Evolutionary conservation across 2,888 invertebrate genomes (phyloP), one percentile per base, ranked within the genome.

Genomic region (Philonicus albiceps): DNA sequence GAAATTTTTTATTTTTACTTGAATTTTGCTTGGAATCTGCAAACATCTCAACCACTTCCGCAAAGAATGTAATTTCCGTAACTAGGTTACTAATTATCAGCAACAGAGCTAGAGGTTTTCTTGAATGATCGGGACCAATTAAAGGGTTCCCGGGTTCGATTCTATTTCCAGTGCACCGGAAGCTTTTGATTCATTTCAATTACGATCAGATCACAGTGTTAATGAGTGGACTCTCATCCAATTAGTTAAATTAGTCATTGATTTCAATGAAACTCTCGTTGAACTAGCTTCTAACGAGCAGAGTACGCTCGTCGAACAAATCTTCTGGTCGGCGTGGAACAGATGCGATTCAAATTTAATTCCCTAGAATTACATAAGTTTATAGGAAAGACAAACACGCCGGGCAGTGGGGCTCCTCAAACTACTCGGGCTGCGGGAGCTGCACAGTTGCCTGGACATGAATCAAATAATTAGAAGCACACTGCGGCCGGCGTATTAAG

Each of bases 171-270:
- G 11, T 22, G 64, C 64, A 85, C 75, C 85, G 85, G 85, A 85
- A 85, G 75, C 76, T 55, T 75, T 85, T 85, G 75, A 85, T 85
- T 85, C 75, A 19, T 85, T 85, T 85, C 85, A 85, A 75, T 85
- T 85, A 85, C 75, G 75, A 75, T 75, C 75, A 64, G 85, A 85
- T 85, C 85, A 85, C 85, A 76, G 85, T 85, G 85, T 85, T 85
- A 85, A 85, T 85, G 53, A 75, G 53, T 85, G 19, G 75, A 85
- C 75, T 75, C 75, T 85, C 75, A 85, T 85, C 76, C 85, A 85
- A 85, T 85, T 85, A 85, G 85, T 76, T 75, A 85, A 85, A 85
- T 85, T 85, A 85, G 75, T 75, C 85, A 85, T 85, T 85, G 85
- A 85, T 85, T 85, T 85, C 85, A 85, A 85, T 85, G 73, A 84